phyloP scores from a whole-genome alignment of 2,888 invertebrate species.

The Drosophila paranaensis region DNA sequence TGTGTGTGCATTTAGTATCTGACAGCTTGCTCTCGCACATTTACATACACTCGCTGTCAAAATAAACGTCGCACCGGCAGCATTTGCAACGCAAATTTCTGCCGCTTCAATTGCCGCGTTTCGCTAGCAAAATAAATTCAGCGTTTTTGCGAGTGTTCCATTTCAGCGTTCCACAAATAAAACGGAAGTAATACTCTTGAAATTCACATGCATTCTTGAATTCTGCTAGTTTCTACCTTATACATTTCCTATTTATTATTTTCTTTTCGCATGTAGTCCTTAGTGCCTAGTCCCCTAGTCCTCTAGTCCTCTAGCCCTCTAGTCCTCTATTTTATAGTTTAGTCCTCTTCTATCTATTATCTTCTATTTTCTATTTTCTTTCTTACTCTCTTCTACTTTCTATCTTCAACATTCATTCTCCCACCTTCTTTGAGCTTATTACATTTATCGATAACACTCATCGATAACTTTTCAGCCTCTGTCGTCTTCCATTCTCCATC shows the following conservation, averaged over 20 bases:
- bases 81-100: constrained; percentile 43
- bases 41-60: constrained; percentile 52
- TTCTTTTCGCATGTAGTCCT: too few relatives aligned
- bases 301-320: too few relatives aligned
- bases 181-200: neutral
- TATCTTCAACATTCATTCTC: neutral
- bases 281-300: too few relatives aligned
- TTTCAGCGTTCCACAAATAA: neutral
- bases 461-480: too few relatives aligned
- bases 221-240: neutral
- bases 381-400: neutral
- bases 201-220: neutral
- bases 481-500: too few relatives aligned
- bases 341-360: too few relatives aligned
- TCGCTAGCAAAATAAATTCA: constrained; percentile 1
- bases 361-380: too few relatives aligned
- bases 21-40: constrained; percentile 28
- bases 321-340: too few relatives aligned
- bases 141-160: constrained; percentile 1
- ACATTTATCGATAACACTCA: too few relatives aligned
- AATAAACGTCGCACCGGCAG: constrained; percentile 30
- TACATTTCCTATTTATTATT: neutral
- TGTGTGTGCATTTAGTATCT: constrained; percentile 25
- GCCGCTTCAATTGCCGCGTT: constrained; percentile 10
- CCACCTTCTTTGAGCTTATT: too few relatives aligned